These are phyloP conservation scores for Heliconius cydno DNA, from an alignment of 2,888 invertebrate species.

Conservation along the genomic window DNA sequence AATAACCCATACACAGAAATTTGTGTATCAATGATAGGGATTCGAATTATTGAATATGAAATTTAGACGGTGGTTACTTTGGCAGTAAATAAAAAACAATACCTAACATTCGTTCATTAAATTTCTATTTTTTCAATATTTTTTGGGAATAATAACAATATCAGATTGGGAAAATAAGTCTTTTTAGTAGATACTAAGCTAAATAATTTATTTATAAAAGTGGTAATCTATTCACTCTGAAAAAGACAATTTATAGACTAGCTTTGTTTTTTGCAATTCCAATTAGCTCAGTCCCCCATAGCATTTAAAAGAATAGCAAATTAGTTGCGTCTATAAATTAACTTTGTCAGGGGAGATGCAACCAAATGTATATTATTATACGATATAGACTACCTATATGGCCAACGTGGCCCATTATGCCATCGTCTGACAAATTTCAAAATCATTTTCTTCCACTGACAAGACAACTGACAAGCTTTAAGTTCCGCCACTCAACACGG, in stretches of 20 bases:
- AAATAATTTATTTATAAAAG: slow-evolving; percentile 3
- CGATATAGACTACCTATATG: too few relatives aligned
- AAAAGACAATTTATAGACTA: slow-evolving; percentile 10
- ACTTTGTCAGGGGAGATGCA: slow-evolving; percentile 26
- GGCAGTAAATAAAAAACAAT: not conserved
- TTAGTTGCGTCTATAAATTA: slow-evolving; percentile 27
- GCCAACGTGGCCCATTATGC: too few relatives aligned
- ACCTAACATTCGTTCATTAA: too few relatives aligned
- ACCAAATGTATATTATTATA: slow-evolving; percentile 16
- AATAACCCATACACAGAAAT: too few relatives aligned
- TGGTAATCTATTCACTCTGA: slow-evolving; percentile 7
- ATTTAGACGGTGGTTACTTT: not conserved
- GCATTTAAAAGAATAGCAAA: slow-evolving; percentile 28
- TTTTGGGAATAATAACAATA: too few relatives aligned
- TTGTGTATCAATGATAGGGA: too few relatives aligned
- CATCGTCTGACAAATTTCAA: too few relatives aligned
- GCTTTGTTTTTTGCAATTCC: slow-evolving; percentile 17
- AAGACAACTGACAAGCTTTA: too few relatives aligned
- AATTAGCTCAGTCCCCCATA: slow-evolving; percentile 27
- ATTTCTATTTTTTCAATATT: too few relatives aligned
- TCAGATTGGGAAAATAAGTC: not conserved
- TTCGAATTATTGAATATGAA: too few relatives aligned
- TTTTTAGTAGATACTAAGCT: not conserved
- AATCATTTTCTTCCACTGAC: too few relatives aligned
- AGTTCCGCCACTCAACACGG: too few relatives aligned